Conservation (phyloP, 2,797 vertebrate species). For the Coendou prehensilis region DNA sequence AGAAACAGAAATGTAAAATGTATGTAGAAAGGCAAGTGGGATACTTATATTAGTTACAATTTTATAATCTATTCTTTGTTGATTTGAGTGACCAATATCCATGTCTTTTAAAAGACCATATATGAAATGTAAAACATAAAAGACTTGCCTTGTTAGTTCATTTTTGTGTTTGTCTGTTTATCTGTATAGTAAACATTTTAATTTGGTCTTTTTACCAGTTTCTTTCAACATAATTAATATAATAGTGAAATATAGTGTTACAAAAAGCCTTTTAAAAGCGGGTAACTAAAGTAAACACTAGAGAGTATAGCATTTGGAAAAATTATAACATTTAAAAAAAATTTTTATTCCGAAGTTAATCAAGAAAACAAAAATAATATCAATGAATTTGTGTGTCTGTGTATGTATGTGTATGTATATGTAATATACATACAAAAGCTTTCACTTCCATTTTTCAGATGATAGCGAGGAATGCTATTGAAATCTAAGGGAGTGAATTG, state of each 20-base stretch:
- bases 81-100: slow-evolving; percentile 38
- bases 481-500: slow-evolving; percentile 26
- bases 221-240: slow-evolving; percentile 56
- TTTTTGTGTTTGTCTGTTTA: background rate
- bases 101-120: slow-evolving; percentile 48
- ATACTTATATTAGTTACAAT: slow-evolving; percentile 51
- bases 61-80: slow-evolving; percentile 29
- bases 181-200: background rate
- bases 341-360: slow-evolving; percentile 56
- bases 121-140: slow-evolving; percentile 9
- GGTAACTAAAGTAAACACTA: background rate
- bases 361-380: background rate
- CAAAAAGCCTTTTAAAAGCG: background rate
- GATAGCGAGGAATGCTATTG: background rate
- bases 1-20: slow-evolving; percentile 8
- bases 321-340: slow-evolving; percentile 9
- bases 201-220: slow-evolving; percentile 13
- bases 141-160: background rate
- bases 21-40: background rate
- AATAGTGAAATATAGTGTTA: slow-evolving; percentile 30
- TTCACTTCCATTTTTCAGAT: slow-evolving; percentile 43
- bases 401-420: background rate
- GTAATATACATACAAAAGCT: slow-evolving; percentile 6
- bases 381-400: too few species aligned
- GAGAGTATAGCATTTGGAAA: slow-evolving; percentile 32